Conservation (phyloP, 2,888 invertebrate genomes). For the Acleris cristana region DNA sequence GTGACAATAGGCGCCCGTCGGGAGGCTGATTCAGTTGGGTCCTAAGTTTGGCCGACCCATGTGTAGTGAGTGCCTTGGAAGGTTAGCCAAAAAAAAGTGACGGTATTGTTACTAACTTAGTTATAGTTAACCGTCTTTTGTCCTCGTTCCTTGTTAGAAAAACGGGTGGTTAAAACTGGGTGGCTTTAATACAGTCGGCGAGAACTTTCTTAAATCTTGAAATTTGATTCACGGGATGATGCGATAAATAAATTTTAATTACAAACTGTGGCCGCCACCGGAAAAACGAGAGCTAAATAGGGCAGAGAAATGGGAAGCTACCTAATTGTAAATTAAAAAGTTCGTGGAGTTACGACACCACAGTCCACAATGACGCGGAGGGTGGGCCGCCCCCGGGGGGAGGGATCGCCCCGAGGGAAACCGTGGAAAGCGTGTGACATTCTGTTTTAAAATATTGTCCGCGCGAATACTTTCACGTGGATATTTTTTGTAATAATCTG, state of each 20-base stretch:
- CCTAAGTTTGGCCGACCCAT: conserved; percentile 4
- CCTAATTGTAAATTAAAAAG: conserved; percentile 85
- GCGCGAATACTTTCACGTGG: conserved; percentile 81
- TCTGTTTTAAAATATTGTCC: conserved; percentile 84
- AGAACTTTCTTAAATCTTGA: conserved; percentile 42
- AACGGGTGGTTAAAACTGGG: too few species aligned
- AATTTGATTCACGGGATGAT: conserved; percentile 63
- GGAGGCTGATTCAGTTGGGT: conserved; percentile 26
- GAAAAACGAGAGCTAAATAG: conserved; percentile 83
- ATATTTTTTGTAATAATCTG: conserved; percentile 79
- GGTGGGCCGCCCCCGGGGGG: conserved; percentile 47
- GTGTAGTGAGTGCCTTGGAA: not conserved
- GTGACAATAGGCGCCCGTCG: conserved; percentile 59
- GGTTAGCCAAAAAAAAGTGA: not conserved
- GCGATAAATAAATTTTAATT: conserved; percentile 82
- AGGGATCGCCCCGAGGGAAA: conserved; percentile 55
- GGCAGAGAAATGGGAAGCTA: conserved; percentile 84
- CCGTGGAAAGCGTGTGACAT: conserved; percentile 83
- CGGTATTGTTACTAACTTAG: conserved; percentile 5
- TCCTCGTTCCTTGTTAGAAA: too few species aligned
- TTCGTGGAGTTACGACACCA: conserved; percentile 84
- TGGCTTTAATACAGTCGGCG: not conserved
- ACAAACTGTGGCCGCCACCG: conserved; percentile 72
- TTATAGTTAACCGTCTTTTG: conserved; percentile 7
- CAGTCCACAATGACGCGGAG: conserved; percentile 81